Base-by-base conservation (phyloP, 2,888 invertebrate species). In the Chymomyza procnemis region DNA sequence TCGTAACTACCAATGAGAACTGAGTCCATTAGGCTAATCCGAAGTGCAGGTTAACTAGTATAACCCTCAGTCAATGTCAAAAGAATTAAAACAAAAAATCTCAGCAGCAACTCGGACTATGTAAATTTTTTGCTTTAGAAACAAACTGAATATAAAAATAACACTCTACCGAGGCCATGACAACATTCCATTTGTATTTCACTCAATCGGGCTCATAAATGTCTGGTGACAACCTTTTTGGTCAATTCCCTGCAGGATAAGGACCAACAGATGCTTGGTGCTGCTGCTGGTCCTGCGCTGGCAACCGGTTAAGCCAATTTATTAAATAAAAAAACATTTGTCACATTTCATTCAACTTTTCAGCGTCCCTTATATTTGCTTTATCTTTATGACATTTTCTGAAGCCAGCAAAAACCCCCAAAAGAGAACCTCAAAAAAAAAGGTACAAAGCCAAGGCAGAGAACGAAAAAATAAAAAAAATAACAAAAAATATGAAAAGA, bases 321-420 rank as follows among this genome's bases (percentile, higher is more conserved):
- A 83, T 83, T 87, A 85, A 87, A 87, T 79, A 76, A 82, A 79
- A 87, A 75, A 80, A 78, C 87, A 87, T 83, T 83, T 87, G 83
- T 87, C 87, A 85, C 83, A 83, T 87, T 85, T 83, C 83, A 78
- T 87, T 81, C 79, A 75, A 73, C 74, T 74, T 85, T 82, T 84
- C 79, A 81, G 64, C 34, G 60, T 12, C 18, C 41, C 4, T 56
- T 62, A 26, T 52, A 50, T 61, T 16, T 52, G 50, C 47, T 58
- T 64, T 87, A 83, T 83, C 87, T 83, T 87, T 82, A 83, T 78
- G 85, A 75, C 83, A 77, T 73, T 72, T 68, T 63, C 71, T 68
- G 68, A 71, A 74, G 54, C 9, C 47, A 69, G 63, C 61, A 74
- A 81, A 85, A 68, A 67, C 66, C 74, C 26, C 26, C 0, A 79